Percentiles rank a stretch among this genome's conserved stretches.
Conservation (phyloP, 2,113 vertebrate species). For the Dissostichus mawsoni region DNA sequence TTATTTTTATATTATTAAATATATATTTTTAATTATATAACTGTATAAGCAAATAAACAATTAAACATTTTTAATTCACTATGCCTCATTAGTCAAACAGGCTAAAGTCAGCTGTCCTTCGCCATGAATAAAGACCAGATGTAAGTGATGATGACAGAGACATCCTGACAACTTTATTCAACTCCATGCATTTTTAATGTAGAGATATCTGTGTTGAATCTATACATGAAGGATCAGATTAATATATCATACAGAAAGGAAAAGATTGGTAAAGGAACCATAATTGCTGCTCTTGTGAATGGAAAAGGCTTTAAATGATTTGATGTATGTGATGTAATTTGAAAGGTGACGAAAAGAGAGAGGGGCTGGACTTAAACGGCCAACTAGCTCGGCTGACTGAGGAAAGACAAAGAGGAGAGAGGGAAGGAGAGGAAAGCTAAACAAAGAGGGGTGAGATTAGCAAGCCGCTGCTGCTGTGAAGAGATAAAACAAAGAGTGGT, state of each 20-base stretch:
- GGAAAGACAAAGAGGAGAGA: conserved; percentile 14
- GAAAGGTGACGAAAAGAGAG: not conserved
- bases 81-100: not conserved
- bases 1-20: not conserved
- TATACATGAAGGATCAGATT: conserved; percentile 22
- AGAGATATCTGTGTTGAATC: not conserved
- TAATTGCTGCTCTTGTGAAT: conserved; percentile 30
- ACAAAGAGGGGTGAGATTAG: conserved; percentile 41
- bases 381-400: not conserved
- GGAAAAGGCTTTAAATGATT: conserved; percentile 13
- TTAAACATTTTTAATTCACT: not conserved
- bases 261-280: not conserved
- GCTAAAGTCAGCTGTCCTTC: not conserved
- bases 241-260: conserved; percentile 13
- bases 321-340: conserved; percentile 21
- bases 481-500: conserved; percentile 25
- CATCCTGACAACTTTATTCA: conserved; percentile 38
- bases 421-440: not conserved
- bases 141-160: not conserved
- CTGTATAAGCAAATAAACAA: not conserved
- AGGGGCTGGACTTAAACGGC: not conserved
- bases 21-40: too few species aligned
- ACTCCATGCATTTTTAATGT: conserved; percentile 52
- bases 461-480: conserved; percentile 8
- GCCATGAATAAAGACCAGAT: conserved; percentile 30